phyloP scores from a whole-genome alignment of 2,797 vertebrate species.

The Mormyrops attenuatus region DNA sequence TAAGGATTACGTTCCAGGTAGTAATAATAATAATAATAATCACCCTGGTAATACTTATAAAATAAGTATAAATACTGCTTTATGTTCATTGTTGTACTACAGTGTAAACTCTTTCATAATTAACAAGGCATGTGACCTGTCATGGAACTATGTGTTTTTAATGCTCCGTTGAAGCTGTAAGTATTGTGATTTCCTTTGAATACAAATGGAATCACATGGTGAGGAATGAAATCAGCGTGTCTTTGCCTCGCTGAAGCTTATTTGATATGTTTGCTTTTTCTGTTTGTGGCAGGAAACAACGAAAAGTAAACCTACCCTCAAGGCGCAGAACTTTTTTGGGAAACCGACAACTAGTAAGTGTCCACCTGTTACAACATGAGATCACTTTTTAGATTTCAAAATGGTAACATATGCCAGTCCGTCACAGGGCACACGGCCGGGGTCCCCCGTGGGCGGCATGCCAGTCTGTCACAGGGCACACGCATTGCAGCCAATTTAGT shows the following conservation, averaged over 20 bases:
- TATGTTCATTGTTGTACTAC: not conserved
- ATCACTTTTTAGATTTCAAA: not conserved
- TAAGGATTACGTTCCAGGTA: not conserved
- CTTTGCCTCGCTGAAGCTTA: not conserved
- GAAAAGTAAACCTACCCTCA: slow-evolving; percentile 66
- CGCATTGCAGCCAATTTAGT: not conserved
- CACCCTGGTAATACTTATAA: not conserved
- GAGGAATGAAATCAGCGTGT: not conserved
- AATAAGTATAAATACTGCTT: not conserved
- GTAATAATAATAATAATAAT: not conserved
- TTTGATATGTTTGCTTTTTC: slow-evolving; percentile 27
- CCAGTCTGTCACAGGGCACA: not conserved
- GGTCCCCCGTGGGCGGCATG: not conserved
- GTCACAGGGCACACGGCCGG: not conserved
- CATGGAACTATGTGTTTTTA: not conserved
- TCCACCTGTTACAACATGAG: not conserved
- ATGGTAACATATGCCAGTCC: not conserved
- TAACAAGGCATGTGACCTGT: not conserved
- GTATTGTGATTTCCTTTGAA: not conserved
- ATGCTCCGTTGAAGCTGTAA: not conserved
- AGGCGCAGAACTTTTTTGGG: slow-evolving; percentile 83
- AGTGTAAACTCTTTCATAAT: not conserved
- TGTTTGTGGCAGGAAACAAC: slow-evolving; percentile 61
- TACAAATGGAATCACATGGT: not conserved
- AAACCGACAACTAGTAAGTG: slow-evolving; percentile 77